A percentile compares a stretch with the other conserved stretches of the same genome.
Evolutionary conservation across 2,797 vertebrate species (phyloP).

Genomic region (Tragelaphus eurycerus): DNA sequence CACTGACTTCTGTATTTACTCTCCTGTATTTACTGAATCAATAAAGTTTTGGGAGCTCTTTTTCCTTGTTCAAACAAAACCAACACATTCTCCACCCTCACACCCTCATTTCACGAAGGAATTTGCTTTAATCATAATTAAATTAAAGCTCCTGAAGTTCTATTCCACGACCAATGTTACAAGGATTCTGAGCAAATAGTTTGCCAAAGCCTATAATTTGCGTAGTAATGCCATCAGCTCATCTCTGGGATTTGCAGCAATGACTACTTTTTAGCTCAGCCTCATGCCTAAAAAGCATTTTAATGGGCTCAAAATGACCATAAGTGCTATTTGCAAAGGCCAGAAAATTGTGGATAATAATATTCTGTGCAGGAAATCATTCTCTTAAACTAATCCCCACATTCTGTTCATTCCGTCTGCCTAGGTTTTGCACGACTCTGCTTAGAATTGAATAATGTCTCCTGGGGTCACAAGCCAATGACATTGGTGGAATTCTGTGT

Average conservation of each 20-base stretch:
- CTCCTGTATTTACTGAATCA: slow-evolving; percentile 7
- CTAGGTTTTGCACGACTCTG: neutral
- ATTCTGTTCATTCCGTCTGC: slow-evolving; percentile 35
- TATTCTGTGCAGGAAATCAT: slow-evolving; percentile 62
- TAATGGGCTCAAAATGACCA: slow-evolving; percentile 75
- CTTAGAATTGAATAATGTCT: neutral
- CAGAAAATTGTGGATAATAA: slow-evolving; percentile 81
- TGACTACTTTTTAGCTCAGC: slow-evolving; percentile 60
- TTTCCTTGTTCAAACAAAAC: slow-evolving; percentile 34
- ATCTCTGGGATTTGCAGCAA: slow-evolving; percentile 65
- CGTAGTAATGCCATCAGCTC: slow-evolving; percentile 76
- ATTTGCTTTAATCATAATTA: slow-evolving; percentile 74
- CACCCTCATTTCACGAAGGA: slow-evolving; percentile 41
- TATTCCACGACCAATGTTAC: slow-evolving; percentile 63
- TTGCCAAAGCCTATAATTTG: slow-evolving; percentile 80
- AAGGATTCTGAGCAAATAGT: slow-evolving; percentile 68
- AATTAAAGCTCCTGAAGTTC: slow-evolving; percentile 73
- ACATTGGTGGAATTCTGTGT: neutral
- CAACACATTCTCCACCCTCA: neutral
- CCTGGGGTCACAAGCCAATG: neutral
- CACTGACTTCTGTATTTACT: slow-evolving; percentile 21
- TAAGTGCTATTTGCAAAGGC: slow-evolving; percentile 72
- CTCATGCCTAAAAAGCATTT: slow-evolving; percentile 56
- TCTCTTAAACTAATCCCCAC: slow-evolving; percentile 66
- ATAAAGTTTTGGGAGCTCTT: neutral